Evolutionary conservation across 2,888 invertebrate genomes (phyloP), one percentile per base, ranked within the genome.

Genomic region (Thysanoteuthis rhombus): DNA sequence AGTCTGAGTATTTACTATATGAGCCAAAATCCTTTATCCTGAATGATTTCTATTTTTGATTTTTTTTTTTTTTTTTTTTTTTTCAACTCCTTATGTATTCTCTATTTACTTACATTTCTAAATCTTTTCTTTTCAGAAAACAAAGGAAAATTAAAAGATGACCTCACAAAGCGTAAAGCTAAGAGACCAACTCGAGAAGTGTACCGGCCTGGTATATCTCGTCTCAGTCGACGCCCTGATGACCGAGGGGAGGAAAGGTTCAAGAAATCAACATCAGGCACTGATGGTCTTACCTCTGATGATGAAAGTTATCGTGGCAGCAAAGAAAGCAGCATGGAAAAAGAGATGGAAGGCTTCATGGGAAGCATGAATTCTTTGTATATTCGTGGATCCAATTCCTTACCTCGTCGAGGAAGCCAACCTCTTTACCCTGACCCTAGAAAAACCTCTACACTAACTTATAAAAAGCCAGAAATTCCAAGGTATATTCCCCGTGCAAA

Each of bases 401-500:
- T 58, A 58, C 47, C 52, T 22, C 39, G 47, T 19, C 42, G 52
- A 93, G 25, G 47, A 12, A 93, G 58, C 52, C 47, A 58, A 25
- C 93, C 52, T 93, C 39, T 52, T 52, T 47, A 36, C 47, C 47
- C 38, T 36, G 58, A 93, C 32, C 47, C 47, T 32, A 58, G 93
- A 6, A 92, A 92, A 40, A 92, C 92, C 25, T 92, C 92, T 40
- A 92, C 92, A 93, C 92, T 93, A 45, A 91, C 95, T 52, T 93
- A 94, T 28, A 96, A 95, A 94, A 94, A 95, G n/a, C 96, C 96
- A 10, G 96, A 96, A 92, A 95, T 96, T 36, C 95, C 95, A 93
- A 95, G 95, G 45, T 96, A 96, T 95, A 95, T 96, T 32, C 96
- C 96, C 8, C 96, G 95, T 94, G 96, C 95, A 2, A 95, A 95